Evolutionary conservation across 2,888 invertebrate species (phyloP), one percentile per base, ranked within the genome.

Genomic region (Drosophila bunnanda): DNA sequence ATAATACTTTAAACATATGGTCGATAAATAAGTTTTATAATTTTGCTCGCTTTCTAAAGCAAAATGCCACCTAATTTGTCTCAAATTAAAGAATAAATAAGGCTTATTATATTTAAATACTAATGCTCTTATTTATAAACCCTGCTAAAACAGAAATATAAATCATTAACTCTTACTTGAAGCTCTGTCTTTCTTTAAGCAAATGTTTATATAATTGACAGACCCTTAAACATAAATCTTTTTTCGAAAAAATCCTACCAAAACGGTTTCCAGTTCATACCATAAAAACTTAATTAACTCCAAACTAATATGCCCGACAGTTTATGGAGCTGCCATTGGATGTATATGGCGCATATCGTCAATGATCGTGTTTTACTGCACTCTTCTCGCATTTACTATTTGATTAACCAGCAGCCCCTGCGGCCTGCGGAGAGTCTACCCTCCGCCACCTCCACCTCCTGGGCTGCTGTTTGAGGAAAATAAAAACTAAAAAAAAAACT

Each of bases 331-430:
- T 41, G 39, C 41, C 25, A 62, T 52, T 52, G 32, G 32, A 57
- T 55, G 72, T 69, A 65, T 54, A 64, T 56, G 76, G 71, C 56
- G 17, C 46, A 76, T 80, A 78, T 68, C 48, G 68, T 77, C 79
- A 80, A 80, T 79, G 80, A 79, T 83, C 85, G 77, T 88, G 87
- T 89, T 87, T 64, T 84, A 82, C 71, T 77, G 79, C 60, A 57
- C 36, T 75, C 75, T 73, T 73, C 57, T 78, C 57, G 69, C 83
- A 78, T 79, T 76, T 69, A 76, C 80, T 71, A 88, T 86, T 85
- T 86, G 86, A 84, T 83, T 82, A 79, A 71, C 62, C 78, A 81
- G 55, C 38, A 48, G 69, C 48, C 54, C 50, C 56, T 52, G 69
- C 60, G 52, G 38, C 43, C 30, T n/a, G n/a, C n/a, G n/a, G 13